Conservation (phyloP, 2,797 vertebrate genomes). For the Austrolebias charrua region DNA sequence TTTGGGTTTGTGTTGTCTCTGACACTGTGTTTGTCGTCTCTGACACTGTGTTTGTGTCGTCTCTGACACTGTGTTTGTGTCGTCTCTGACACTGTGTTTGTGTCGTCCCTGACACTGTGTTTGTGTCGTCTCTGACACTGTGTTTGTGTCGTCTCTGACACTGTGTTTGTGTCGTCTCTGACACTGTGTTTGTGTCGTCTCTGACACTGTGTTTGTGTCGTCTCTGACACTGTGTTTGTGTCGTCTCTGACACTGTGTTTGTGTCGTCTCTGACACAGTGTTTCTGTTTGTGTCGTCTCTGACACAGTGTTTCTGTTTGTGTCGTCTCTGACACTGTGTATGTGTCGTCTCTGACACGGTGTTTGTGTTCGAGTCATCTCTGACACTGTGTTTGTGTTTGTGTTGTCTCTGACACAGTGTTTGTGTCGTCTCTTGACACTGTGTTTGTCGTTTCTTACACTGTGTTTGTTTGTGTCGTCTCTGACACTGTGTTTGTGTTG, state of each 20-base stretch:
- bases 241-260: neutral
- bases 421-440: neutral
- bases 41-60: no score
- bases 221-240: neutral
- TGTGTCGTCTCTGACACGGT: neutral
- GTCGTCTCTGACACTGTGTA: neutral
- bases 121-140: neutral
- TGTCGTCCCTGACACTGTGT: neutral
- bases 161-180: no score
- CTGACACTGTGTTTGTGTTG: neutral
- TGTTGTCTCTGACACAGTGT: no score
- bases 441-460: neutral
- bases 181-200: neutral
- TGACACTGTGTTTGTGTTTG: conserved; percentile 1
- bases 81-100: neutral
- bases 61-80: neutral
- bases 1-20: neutral
- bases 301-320: no score
- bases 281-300: no score
- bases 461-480: no score
- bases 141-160: no score
- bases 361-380: neutral
- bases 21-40: neutral
- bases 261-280: no score
- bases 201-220: neutral